Evolutionary conservation across 2,113 vertebrate species (phyloP), one percentile per base, ranked within the genome.

Genomic region (Hucho hucho): DNA sequence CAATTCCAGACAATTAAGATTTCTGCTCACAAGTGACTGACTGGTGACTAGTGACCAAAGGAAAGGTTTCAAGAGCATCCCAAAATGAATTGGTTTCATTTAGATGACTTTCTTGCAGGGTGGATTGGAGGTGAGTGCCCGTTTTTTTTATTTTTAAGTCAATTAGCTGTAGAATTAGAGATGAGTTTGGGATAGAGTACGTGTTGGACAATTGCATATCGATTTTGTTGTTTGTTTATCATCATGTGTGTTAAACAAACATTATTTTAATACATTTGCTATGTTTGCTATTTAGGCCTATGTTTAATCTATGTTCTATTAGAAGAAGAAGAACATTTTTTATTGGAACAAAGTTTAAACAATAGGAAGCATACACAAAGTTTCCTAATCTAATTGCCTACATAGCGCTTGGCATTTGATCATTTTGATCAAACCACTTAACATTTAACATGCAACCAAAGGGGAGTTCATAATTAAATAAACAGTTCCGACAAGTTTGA

Each of bases 51-150:
- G 37, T 43, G 9, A 59, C n/a, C 22, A 59, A 75, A 29, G 13
- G 37, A 69, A 43, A 26, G 12, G 24, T 61, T 59, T 70, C 64
- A 28, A 64, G 28, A 22, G 32, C 29, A 26, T 43, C 85, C 84
- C 1, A 81, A 86, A 29, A 84, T 86, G 85, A 85, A 68, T 69
- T 74, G 74, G 28, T 92, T 94, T 69, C 75, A 79, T 43, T 11
- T 43, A 43, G 37, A 43, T 53, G 92, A 93, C 68, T 94, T 94
- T 43, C 7, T 94, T 14, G 93, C 93, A 9, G 93, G 93, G 78
- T 93, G 91, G 90, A 91, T 93, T 63, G 92, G 88, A 11, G 93
- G 93, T 94, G 82, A 92, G 91, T 75, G 1, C 1, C 49, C 49
- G 3, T 53, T 53, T 4, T 18, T 53, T 4, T 4, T 18, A 18